phyloP scores from a whole-genome alignment of 2,888 invertebrate species.

The Boloria euphrosyne region DNA sequence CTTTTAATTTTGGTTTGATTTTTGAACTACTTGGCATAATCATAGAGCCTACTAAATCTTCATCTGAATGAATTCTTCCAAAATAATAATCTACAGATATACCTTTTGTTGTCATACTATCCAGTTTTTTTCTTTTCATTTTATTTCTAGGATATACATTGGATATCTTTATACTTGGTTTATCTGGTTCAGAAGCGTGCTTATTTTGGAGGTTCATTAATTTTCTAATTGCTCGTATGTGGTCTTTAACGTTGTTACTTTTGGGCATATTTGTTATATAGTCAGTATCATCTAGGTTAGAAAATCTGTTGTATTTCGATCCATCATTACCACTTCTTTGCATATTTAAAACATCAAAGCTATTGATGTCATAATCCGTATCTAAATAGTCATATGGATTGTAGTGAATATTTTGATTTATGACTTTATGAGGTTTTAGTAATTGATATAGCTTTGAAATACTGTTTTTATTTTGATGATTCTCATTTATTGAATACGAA shows the following conservation, averaged over 20 bases:
- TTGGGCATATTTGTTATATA: constrained; percentile 43
- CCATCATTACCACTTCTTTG: constrained; percentile 11
- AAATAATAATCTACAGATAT: constrained; percentile 50
- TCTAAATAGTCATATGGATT: constrained; percentile 53
- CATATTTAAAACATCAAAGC: constrained; percentile 42
- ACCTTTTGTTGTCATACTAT: constrained; percentile 18
- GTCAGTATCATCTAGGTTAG: constrained; percentile 29
- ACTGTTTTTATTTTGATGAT: constrained; percentile 7
- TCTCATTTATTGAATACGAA: not conserved
- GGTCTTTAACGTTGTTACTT: constrained; percentile 43
- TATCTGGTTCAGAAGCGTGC: constrained; percentile 38
- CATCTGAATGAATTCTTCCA: constrained; percentile 33
- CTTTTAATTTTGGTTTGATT: constrained; percentile 19
- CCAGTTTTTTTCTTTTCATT: constrained; percentile 6
- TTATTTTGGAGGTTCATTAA: constrained; percentile 45
- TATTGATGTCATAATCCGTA: constrained; percentile 46
- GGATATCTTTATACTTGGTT: constrained; percentile 8
- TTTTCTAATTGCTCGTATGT: constrained; percentile 49
- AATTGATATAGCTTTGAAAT: constrained; percentile 34
- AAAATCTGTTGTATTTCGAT: constrained; percentile 10
- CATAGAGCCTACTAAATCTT: not conserved
- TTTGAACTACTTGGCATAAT: not conserved
- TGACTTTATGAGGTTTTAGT: constrained; percentile 24
- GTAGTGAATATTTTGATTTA: constrained; percentile 36
- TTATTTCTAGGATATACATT: not conserved